These are phyloP conservation scores for Asteroscopus sphinx DNA, from an alignment of 2,888 invertebrate species.

Conservation along the genomic window DNA sequence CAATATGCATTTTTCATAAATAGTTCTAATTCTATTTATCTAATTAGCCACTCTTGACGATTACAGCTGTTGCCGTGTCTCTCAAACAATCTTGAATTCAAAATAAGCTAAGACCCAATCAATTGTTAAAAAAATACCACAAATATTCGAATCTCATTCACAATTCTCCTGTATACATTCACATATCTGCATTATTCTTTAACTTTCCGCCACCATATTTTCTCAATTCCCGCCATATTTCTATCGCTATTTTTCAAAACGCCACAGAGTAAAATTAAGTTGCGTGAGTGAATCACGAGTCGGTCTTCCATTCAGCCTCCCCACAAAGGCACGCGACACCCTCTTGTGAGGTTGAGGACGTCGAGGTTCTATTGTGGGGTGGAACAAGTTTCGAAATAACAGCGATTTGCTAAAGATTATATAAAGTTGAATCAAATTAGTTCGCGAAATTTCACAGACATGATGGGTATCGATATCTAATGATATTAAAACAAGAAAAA, in stretches of 20 bases:
- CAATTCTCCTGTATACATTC: background rate
- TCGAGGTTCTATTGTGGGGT: slow-evolving; percentile 1
- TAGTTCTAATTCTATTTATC: no score
- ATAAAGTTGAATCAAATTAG: no score
- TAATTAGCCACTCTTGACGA: no score
- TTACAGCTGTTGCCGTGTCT: no score
- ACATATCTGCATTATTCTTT: slow-evolving; percentile 19
- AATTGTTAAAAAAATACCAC: background rate
- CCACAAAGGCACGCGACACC: slow-evolving; percentile 57
- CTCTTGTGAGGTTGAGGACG: slow-evolving; percentile 63
- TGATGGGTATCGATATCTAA: no score
- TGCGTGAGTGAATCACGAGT: slow-evolving; percentile 53
- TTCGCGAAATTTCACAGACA: no score
- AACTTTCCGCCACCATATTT: slow-evolving; percentile 34
- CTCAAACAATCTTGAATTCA: no score
- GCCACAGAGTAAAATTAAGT: slow-evolving; percentile 52
- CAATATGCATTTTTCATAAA: no score
- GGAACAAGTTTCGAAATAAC: slow-evolving; percentile 26
- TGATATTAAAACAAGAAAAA: no score
- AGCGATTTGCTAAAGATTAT: slow-evolving; percentile 22
- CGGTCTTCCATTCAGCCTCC: slow-evolving; percentile 38
- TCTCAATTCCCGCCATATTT: slow-evolving; percentile 22
- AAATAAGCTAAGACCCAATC: no score
- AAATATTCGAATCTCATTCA: slow-evolving; percentile 13
- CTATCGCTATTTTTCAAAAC: slow-evolving; percentile 40